Evolutionary conservation across 2,888 invertebrate species (phyloP), one percentile per base, ranked within the genome.

Genomic region (Ephialtes manifestator): DNA sequence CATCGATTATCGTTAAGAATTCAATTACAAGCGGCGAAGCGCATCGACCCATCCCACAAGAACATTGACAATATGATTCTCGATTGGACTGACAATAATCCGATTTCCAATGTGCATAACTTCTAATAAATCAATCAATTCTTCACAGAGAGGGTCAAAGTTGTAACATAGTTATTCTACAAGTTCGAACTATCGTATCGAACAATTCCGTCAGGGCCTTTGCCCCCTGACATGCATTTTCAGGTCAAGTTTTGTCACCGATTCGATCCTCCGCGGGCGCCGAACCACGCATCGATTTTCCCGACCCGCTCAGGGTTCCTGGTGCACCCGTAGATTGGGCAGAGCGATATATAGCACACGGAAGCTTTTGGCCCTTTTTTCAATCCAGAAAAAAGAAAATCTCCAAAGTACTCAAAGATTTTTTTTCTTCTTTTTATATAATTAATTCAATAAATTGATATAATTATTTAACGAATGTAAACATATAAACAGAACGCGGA

Each of bases 231-330:
- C 72, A 58, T 81, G 81, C n/a, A 87, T 89, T 89, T 88, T 86
- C 82, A 87, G 89, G 88, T 90, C 89, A 90, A 85, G 85, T 87
- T 87, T 89, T 85, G 85, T 82, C 85, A 68, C 85, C 82, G 85
- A 85, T 85, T 85, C 85, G 88, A 88, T 87, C 87, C 75, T 75
- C 63, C 58, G 83, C 87, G 85, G 86, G 86, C 82, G 81, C 87
- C 84, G 87, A 89, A 88, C 86, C 84, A 83, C 86, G 85, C 88
- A 91, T 91, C 89, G 91, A 91, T 90, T 90, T 90, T 89, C 86
- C 78, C 78, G 81, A 72, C 68, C 72, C 81, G 67, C 81, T 65
- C 55, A 35, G 60, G 43, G 31, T 48, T 63, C 74, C 63, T 48
- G 74, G 63, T 75, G n/a, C 63, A 63, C 46, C 74, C 74, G 46